Percentiles rank a stretch among this genome's conserved stretches.
Evolutionary conservation across 2,113 vertebrate species (phyloP).

Genomic region (Galbula dea): DNA sequence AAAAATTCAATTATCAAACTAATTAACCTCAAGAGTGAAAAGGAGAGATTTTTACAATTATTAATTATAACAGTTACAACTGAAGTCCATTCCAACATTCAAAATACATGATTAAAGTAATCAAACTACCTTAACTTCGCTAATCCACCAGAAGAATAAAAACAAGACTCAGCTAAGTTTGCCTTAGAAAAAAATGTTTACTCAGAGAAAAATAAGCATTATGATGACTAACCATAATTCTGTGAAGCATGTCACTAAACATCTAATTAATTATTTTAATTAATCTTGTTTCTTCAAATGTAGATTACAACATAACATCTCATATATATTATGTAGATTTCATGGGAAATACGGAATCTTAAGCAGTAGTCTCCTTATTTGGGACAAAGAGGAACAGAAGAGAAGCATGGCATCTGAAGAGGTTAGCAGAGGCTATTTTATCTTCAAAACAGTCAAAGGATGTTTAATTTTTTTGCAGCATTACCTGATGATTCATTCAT

Average conservation of each 20-base stretch:
- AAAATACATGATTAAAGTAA: background rate
- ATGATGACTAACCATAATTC: background rate
- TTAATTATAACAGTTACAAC: background rate
- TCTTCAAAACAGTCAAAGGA: background rate
- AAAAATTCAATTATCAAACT: background rate
- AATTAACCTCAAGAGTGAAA: background rate
- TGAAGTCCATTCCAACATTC: background rate
- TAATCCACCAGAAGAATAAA: background rate
- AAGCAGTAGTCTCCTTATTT: background rate
- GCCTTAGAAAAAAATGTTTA: background rate
- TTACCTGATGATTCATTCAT: background rate
- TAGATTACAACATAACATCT: background rate
- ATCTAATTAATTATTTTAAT: background rate
- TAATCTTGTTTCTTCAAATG: background rate
- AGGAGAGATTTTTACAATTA: background rate
- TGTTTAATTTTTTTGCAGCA: background rate
- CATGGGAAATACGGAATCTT: background rate
- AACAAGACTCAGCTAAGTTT: background rate
- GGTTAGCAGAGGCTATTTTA: background rate
- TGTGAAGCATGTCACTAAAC: background rate
- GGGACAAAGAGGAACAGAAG: background rate
- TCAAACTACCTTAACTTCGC: background rate
- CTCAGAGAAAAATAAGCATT: background rate
- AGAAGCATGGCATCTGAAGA: background rate
- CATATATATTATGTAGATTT: background rate